Percentiles rank a stretch among this genome's conserved stretches.
Evolutionary conservation across 2,113 vertebrate species (phyloP).

Genomic region (Misgurnus anguillicaudatus): DNA sequence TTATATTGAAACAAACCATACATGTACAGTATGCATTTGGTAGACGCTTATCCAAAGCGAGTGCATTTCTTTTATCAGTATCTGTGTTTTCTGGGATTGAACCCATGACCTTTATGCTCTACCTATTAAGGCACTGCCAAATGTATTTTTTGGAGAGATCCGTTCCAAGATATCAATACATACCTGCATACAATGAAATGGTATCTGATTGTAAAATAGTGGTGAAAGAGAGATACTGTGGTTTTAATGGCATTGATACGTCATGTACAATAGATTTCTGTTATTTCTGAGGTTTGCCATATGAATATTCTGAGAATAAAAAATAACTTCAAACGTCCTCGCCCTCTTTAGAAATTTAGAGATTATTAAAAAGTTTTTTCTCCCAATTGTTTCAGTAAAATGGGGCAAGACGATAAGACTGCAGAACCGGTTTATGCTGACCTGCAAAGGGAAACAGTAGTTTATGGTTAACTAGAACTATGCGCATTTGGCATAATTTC

Average conservation of each 20-base stretch:
- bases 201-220: not conserved
- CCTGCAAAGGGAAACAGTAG: constrained; percentile 13
- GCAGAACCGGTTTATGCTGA: constrained; percentile 18
- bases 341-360: too few species aligned
- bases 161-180: too few species aligned
- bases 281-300: not conserved
- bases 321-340: not conserved
- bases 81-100: too few species aligned
- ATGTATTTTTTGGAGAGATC: too few species aligned
- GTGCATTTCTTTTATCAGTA: too few species aligned
- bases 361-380: too few species aligned
- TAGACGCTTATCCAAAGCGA: too few species aligned
- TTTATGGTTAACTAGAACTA: constrained; percentile 37
- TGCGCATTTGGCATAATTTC: constrained; percentile 29
- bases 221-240: not conserved
- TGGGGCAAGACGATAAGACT: not conserved
- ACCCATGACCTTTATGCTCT: too few species aligned
- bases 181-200: not conserved
- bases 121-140: too few species aligned
- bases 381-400: not conserved
- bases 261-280: too few species aligned
- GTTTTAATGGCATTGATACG: not conserved
- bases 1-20: too few species aligned
- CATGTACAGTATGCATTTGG: too few species aligned
- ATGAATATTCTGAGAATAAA: not conserved